Conservation (phyloP, 2,888 invertebrate genomes). For the Tinea trinotella region DNA sequence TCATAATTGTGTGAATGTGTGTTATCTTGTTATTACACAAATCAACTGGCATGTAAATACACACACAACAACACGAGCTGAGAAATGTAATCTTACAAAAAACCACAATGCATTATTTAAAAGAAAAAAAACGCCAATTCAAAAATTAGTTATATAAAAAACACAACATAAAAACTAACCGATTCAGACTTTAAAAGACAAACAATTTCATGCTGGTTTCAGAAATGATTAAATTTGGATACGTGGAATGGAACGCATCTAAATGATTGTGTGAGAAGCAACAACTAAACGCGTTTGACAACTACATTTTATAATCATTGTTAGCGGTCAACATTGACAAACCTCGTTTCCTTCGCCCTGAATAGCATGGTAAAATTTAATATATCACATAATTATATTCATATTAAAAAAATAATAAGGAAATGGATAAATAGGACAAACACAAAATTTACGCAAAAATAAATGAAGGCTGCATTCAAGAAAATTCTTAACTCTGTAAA, state of each 20-base stretch:
- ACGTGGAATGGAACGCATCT: conserved; percentile 24
- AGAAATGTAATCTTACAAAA: not conserved
- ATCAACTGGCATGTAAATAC: not conserved
- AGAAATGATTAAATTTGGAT: conserved; percentile 24
- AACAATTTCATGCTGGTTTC: too few relatives aligned
- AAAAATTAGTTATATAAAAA: not conserved
- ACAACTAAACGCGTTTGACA: not conserved
- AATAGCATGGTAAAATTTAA: conserved; percentile 63
- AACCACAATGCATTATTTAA: not conserved
- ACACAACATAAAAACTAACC: not conserved
- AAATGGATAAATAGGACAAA: not conserved
- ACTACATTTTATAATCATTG: not conserved
- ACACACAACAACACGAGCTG: not conserved
- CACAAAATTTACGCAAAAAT: too few relatives aligned
- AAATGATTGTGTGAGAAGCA: conserved; percentile 3
- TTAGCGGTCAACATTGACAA: conserved; percentile 39
- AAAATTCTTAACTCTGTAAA: too few relatives aligned
- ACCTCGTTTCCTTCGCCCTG: conserved; percentile 68
- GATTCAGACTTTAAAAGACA: not conserved
- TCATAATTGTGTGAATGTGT: not conserved
- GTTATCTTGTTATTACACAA: not conserved
- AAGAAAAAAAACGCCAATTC: not conserved
- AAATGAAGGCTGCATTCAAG: too few relatives aligned
- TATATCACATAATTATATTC: conserved; percentile 33
- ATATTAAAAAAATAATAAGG: conserved; percentile 21